These are phyloP conservation scores for Pogonomyrmex californicus DNA, from an alignment of 1,140 invertebrate species.

Conservation along the genomic window DNA sequence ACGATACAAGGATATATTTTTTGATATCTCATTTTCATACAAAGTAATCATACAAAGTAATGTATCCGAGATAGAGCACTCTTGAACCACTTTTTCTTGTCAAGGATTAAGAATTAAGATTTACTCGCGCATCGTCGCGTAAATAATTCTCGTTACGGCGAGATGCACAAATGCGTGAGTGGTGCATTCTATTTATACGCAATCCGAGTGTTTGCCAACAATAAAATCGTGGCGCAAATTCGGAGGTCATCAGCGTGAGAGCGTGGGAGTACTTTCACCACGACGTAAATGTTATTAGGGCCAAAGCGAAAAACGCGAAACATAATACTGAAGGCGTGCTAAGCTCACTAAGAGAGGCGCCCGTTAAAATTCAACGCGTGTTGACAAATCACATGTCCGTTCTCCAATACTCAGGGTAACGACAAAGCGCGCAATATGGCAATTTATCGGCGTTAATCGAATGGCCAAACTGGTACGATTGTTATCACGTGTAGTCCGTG, in stretches of 20 bases:
- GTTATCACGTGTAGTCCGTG: neutral
- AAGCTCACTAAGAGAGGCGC: slow-evolving; percentile 15
- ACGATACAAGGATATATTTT: neutral
- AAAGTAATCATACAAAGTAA: neutral
- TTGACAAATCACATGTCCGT: slow-evolving; percentile 65
- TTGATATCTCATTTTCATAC: slow-evolving; percentile 10
- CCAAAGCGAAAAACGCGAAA: slow-evolving; percentile 58
- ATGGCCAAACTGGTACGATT: neutral
- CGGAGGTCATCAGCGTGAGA: slow-evolving; percentile 62
- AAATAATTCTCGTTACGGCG: slow-evolving; percentile 31
- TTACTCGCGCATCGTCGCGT: slow-evolving; percentile 24
- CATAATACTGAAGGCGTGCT: slow-evolving; percentile 50
- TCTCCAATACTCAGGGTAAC: neutral
- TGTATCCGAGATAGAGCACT: neutral
- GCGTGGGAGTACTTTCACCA: slow-evolving; percentile 75
- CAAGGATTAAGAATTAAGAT: slow-evolving; percentile 53
- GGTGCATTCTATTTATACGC: slow-evolving; percentile 60
- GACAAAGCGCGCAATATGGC: slow-evolving; percentile 21
- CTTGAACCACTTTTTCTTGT: slow-evolving; percentile 3
- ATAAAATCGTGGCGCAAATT: slow-evolving; percentile 72
- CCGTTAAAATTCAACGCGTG: slow-evolving; percentile 69
- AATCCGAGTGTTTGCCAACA: slow-evolving; percentile 47
- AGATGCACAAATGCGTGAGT: slow-evolving; percentile 31
- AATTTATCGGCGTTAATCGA: slow-evolving; percentile 29
- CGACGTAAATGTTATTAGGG: slow-evolving; percentile 61